Evolutionary conservation across 1,140 invertebrate genomes (phyloP), one percentile per base, ranked within the genome.

Genomic region (Aphelinus certus): DNA sequence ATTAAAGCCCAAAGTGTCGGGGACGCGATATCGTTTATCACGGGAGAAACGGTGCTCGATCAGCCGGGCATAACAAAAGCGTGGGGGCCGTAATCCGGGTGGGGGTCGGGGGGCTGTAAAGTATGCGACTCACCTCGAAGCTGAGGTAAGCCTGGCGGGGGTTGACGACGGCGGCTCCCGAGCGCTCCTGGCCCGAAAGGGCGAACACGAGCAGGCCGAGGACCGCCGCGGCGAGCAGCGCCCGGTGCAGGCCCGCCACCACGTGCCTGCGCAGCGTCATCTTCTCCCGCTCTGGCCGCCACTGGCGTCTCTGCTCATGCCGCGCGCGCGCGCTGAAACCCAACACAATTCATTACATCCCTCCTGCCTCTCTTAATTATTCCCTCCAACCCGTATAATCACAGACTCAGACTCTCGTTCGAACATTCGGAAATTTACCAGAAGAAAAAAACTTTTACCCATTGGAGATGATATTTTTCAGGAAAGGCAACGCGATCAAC

Each of bases 231-330:
- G 80, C 85, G 64, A 87, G 76, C 57, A 88, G 75, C 61, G 84
- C 77, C 73, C 86, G 82, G 60, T 84, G 84, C 74, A 87, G 77
- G 58, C 81, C 85, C 49, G 85, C 82, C 77, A 87, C 83, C 79
- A 87, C 80, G 73, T 86, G 82, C 76, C 87, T 81, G 77, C 86
- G 85, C 79, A 82, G 73, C 77, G 87, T 88, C 87, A 88, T 88
- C 87, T 88, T 88, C 76, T 88, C 85, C 75, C 83, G 77, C 58
- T 81, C 78, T 67, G 81, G 80, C 48, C 26, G 4, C 64, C 57
- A 53, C 3, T 53, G 6, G 75, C 81, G 81, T 79, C 86, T 85
- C 79, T 87, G 86, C 76, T 88, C 87, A 88, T 88, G 87, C 76
- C 87, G 86, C 69, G 86, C 87, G 26, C 26, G 26, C 26, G 26